Base-by-base conservation (phyloP, 92 coral and sea anemone species). In the Phenganax marumi region DNA sequence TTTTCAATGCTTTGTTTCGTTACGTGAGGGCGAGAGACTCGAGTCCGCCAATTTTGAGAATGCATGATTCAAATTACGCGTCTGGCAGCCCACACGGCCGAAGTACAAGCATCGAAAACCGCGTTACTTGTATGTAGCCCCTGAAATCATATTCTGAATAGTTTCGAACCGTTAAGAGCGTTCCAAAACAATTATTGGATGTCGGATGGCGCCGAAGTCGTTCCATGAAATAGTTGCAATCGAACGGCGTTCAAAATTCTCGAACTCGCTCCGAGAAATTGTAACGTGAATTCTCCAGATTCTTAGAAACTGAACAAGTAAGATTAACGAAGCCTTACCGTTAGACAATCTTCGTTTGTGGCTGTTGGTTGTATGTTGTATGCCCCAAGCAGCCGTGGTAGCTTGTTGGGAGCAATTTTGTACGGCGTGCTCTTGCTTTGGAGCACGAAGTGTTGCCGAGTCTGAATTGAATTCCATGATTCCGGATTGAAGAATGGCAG, bases 391-490 rank as follows among this genome's bases (percentile, higher is more conserved):
- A 78, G 83, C 17, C 18, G 55, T 72, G 12, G 26, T 33, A 52
- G 73, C 71, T 78, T 78, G 72, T 25, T 66, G 16, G 12, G 72
- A 21, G 43, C 72, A 66, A 18, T 49, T 66, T 23, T 66, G 72
- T 12, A 25, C 50, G 10, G 17, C 80, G 11, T 21, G 54, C 26
- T 78, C 83, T 25, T 78, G 54, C 73, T 33, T 46, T 33, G 43
- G 22, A 71, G 62, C 24, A 13, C 62, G 54, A 48, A 63, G 26
- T 26, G 56, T 12, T n/a, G 73, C 79, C 33, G 82, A 46, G 81
- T 50, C 83, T 78, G 83, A 61, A 16, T 78, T 23, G 56, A 78
- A 78, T 78, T 78, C 83, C 83, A 78, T 78, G 83, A 78, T 62
- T 50, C 58, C 18, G n/a, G 58, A 46, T 25, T 56, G 55, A 25